Base-by-base conservation (phyloP, 2,113 vertebrate genomes). In the Nanorana parkeri region DNA sequence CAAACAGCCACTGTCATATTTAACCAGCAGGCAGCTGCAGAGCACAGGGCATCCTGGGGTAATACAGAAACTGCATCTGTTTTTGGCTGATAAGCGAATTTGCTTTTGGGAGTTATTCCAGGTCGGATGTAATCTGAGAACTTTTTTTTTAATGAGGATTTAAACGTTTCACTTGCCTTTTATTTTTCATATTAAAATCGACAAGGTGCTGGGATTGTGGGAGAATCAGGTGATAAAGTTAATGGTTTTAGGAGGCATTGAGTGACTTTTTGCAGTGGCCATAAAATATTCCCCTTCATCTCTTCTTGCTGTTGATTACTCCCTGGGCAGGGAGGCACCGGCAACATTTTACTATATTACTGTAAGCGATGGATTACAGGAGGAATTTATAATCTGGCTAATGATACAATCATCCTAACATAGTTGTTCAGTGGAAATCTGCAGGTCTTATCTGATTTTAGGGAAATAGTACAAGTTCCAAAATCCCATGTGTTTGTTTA, bases 11-110 rank as follows among this genome's bases (percentile, higher is more conserved):
- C 28, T 51, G 54, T 21, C 67, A 80, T 47, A 61, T 47, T 60
- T 19, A 19, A 47, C 29, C 52, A 55, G 54, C 28, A 21, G 54
- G 10, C 55, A 56, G 26, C 58, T 51, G 63, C 60, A 20, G 69
- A 36, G 69, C 60, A 21, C 60, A 66, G 69, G 69, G 69, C 61
- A 54, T 32, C 66, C 54, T 28, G 69, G 71, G 61, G 41, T 23
- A 81, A 52, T 32, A 51, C 69, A 29, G 24, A 28, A 73, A 52
- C 80, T 13, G 47, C 69, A 67, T 74, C 80, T 81, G 80, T 23
- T 81, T 65, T 17, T 16, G 61, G 28, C 69, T 81, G 80, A 81
- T 81, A 81, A 81, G 78, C 78, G 16, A 72, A 63, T 81, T 54
- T 64, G 60, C 80, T 80, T 41, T 36, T 51, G 65, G 29, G 66